Evolutionary conservation across 2,888 invertebrate genomes (phyloP).

Genomic region (Andrena bucephala): DNA sequence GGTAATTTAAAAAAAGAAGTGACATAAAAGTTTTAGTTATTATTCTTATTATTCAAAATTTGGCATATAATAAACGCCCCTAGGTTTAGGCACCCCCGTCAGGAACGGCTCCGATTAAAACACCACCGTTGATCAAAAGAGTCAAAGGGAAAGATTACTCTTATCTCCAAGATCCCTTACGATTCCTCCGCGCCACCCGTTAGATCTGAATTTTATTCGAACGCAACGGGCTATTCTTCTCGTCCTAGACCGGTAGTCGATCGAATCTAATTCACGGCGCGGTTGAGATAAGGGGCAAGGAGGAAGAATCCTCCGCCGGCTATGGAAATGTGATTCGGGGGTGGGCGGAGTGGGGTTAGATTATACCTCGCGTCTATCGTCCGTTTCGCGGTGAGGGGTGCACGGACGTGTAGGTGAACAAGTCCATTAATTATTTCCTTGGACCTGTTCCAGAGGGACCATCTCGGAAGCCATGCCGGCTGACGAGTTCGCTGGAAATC

Average conservation of each 20-base stretch:
- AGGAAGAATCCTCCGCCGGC: slow-evolving; percentile 14
- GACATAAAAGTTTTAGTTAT: too few relatives aligned
- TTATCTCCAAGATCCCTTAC: too few relatives aligned
- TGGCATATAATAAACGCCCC: too few relatives aligned
- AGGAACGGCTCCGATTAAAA: not conserved
- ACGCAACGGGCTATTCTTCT: slow-evolving; percentile 21
- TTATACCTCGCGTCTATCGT: slow-evolving; percentile 49
- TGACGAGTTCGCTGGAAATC: slow-evolving; percentile 73
- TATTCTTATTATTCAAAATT: too few relatives aligned
- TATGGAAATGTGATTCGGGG: not conserved
- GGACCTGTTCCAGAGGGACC: slow-evolving; percentile 75
- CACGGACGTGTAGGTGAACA: slow-evolving; percentile 13
- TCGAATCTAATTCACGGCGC: slow-evolving; percentile 32
- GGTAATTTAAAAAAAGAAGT: too few relatives aligned
- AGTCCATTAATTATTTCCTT: slow-evolving; percentile 67
- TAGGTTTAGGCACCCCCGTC: too few relatives aligned
- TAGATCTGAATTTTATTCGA: slow-evolving; percentile 1
- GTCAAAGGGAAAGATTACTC: too few relatives aligned
- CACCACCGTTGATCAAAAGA: not conserved
- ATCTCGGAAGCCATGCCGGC: slow-evolving; percentile 79
- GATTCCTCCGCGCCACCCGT: not conserved
- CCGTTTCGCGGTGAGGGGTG: slow-evolving; percentile 38
- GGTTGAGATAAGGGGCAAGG: slow-evolving; percentile 17
- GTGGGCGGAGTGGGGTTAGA: slow-evolving; percentile 18
- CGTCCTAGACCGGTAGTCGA: slow-evolving; percentile 27